Percentiles rank a stretch among this genome's conserved stretches.
Evolutionary conservation across 64 coral and sea anemone species (phyloP).

Genomic region (Astreopora myriophthalma): DNA sequence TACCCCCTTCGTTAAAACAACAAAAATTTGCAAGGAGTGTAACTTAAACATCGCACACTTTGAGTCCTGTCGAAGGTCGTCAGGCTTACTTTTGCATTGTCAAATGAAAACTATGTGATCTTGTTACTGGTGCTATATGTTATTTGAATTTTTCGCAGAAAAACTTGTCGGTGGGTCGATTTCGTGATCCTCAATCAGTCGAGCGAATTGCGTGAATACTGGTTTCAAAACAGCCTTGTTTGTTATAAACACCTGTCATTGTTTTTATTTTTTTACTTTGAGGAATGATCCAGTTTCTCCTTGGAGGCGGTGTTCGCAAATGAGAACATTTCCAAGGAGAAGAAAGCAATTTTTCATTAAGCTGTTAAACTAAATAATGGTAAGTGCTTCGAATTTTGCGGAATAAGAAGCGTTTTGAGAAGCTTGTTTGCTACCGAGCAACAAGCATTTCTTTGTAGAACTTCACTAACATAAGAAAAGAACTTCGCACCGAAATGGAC

Average conservation of each 20-base stretch:
- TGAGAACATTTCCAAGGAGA: not conserved
- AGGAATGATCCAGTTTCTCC: not conserved
- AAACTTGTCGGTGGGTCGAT: no score
- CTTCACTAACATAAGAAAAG: not conserved
- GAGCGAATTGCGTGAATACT: not conserved
- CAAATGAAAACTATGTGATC: no score
- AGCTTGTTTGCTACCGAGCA: not conserved
- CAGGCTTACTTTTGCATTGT: no score
- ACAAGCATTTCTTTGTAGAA: slow-evolving; percentile 13
- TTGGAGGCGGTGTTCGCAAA: not conserved
- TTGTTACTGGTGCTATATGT: no score
- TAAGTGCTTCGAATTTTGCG: not conserved
- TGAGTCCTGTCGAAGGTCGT: no score
- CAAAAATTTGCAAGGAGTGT: no score
- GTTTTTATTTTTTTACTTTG: not conserved
- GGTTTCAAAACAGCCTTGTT: not conserved
- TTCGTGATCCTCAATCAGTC: no score
- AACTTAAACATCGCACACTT: no score
- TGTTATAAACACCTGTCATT: not conserved
- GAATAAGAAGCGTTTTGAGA: not conserved
- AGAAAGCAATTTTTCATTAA: slow-evolving; percentile 19
- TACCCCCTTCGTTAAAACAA: no score
- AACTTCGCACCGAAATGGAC: not conserved
- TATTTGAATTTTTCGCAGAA: no score
- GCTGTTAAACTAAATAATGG: not conserved